These are phyloP conservation scores for Girardinus metallicus DNA, from an alignment of 2,797 vertebrate species.

Conservation along the genomic window DNA sequence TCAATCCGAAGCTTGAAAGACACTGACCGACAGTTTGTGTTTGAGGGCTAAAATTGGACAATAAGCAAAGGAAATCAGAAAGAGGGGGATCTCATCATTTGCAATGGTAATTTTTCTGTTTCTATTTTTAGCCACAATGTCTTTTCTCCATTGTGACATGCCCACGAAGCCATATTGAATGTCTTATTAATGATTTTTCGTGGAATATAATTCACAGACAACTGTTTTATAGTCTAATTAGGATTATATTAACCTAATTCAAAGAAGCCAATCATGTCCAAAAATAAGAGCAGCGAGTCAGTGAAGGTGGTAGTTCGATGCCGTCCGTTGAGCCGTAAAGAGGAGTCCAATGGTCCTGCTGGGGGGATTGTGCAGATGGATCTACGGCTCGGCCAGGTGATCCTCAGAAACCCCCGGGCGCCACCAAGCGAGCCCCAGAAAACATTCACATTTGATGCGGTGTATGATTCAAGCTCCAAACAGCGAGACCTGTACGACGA, in stretches of 20 bases:
- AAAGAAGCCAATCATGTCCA: slow-evolving; percentile 76
- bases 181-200: slow-evolving; percentile 35
- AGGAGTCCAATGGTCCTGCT: slow-evolving; percentile 84
- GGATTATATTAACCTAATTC: not conserved
- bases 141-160: slow-evolving; percentile 18
- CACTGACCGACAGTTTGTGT: slow-evolving; percentile 41
- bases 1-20: slow-evolving; percentile 61
- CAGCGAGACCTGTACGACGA: slow-evolving; percentile 94
- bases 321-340: slow-evolving; percentile 89
- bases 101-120: not conserved
- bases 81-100: slow-evolving; percentile 17
- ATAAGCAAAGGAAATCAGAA: slow-evolving; percentile 43
- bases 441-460: slow-evolving; percentile 94
- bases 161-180: slow-evolving; percentile 40
- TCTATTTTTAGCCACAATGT: not conserved
- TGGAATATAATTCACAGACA: slow-evolving; percentile 23
- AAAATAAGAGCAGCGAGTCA: slow-evolving; percentile 87
- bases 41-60: slow-evolving; percentile 43
- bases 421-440: slow-evolving; percentile 88
- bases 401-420: slow-evolving; percentile 89
- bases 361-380: slow-evolving; percentile 89
- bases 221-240: slow-evolving; percentile 24
- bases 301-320: slow-evolving; percentile 95
- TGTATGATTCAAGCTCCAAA: slow-evolving; percentile 89
- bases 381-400: slow-evolving; percentile 91